These are phyloP conservation scores for Cinclus mexicanus DNA, from an alignment of 2,113 vertebrate genomes.

Conservation along the genomic window DNA sequence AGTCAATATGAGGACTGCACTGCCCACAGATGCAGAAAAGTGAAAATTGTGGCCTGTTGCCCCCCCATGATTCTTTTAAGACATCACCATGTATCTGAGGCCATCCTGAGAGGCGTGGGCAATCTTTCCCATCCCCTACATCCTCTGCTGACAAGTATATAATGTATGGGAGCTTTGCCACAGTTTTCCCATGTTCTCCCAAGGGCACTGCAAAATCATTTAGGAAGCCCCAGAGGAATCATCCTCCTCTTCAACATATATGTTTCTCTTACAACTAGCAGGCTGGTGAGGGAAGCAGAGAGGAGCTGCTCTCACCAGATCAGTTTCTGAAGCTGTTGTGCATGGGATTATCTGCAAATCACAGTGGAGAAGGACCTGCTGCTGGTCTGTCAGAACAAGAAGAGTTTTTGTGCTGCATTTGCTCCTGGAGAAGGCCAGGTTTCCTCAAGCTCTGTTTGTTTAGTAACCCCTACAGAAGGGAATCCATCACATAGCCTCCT, in stretches of 20 bases:
- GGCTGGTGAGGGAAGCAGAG: not conserved
- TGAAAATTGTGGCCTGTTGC: not conserved
- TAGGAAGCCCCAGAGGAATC: not conserved
- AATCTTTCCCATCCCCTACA: not conserved
- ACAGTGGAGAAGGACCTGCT: not conserved
- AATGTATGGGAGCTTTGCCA: not conserved
- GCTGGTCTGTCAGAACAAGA: slow-evolving; percentile 26
- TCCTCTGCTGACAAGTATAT: not conserved
- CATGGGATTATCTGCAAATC: slow-evolving; percentile 16
- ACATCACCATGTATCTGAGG: not conserved
- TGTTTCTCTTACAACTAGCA: not conserved
- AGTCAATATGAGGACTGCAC: not conserved
- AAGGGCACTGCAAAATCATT: not conserved
- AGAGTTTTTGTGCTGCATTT: slow-evolving; percentile 48
- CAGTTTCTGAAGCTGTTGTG: slow-evolving; percentile 45
- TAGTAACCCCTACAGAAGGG: slow-evolving; percentile 20
- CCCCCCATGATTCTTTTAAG: not conserved
- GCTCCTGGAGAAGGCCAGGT: slow-evolving; percentile 16
- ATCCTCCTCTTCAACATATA: not conserved
- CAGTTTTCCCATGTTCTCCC: not conserved
- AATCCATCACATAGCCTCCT: slow-evolving; percentile 46
- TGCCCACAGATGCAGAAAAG: not conserved
- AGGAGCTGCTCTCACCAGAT: slow-evolving; percentile 7
- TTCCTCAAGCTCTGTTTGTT: slow-evolving; percentile 53
- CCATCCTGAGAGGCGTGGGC: not conserved